Evolutionary conservation across 2,113 vertebrate species (phyloP), one percentile per base, ranked within the genome.

Genomic region (Chunga burmeisteri): DNA sequence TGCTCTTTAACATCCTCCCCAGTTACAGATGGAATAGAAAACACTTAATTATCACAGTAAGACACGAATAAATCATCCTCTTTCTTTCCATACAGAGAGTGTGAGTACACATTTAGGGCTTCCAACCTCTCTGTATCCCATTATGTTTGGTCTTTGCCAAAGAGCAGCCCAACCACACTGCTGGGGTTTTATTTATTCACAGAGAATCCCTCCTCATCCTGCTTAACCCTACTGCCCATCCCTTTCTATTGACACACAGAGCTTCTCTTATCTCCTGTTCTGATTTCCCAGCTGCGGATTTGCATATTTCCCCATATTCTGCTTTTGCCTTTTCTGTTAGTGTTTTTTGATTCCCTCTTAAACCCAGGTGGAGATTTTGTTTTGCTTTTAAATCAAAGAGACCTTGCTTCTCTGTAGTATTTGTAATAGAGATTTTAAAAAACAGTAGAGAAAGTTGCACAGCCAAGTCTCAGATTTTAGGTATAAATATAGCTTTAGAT

Each of bases 11-110:
- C 67, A 7, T 17, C 84, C 77, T 72, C 20, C 67, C 53, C 29
- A 1, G 44, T 26, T 26, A 3, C 81, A 44, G 56, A 47, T 20
- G 59, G 90, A 94, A 84, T 32, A 15, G 88, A 66, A 87, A 93
- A 34, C 4, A 26, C 68, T 81, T 90, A 46, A 81, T 96, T 90
- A 90, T 65, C 93, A 3, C 94, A 84, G 85, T 8, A 27, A 44
- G 88, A 29, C 0, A 1, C 9, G 32, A 36, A 71, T 75, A 59
- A 80, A 73, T 78, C 87, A 50, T 4, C 84, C 72, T 29, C 66
- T 25, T 61, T 34, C 92, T 20, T 46, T 25, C 16, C n/a, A 10
- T 56, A 12, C 26, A 26, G 34, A 55, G 62, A 29, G n/a, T 13
- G 23, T 10, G 61, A 85, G 55, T 10, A 20, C 44, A 9, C 46